Evolutionary conservation across 2,888 invertebrate species (phyloP), one percentile per base, ranked within the genome.

Genomic region (Meiosimyza platycephala): DNA sequence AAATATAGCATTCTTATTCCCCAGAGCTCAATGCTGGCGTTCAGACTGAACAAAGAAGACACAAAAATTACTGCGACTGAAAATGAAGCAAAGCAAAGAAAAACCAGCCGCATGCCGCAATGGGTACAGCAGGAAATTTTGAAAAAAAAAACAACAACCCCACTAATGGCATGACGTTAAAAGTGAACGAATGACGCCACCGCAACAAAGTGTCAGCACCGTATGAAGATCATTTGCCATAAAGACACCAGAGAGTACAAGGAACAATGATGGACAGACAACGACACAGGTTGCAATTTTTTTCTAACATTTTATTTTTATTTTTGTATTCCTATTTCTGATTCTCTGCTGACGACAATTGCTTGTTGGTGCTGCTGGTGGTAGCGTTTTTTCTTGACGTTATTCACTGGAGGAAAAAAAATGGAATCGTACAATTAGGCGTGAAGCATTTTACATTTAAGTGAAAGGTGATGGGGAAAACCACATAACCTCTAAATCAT

Each of bases 191-290:
- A 9, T 40, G 40, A 40, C 40, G 40, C 40, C 40, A 9, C 40
- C 40, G 40, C 40, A 6, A 40, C 57, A 16, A 28, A 57, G 28
- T 57, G 57, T 15, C 57, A 57, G 13, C 64, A 64, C 47, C 64
- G 50, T 64, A 64, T 64, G 64, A 64, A 64, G 50, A 64, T 48
- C 64, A 64, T 64, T 64, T 64, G 18, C 47, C 51, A 50, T 64
- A 64, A 64, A 64, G 64, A 64, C 64, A 64, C 64, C 64, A 64
- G 64, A 47, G 48, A 50, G 16, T n/a, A 62, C 1, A 40, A 40
- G 40, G 40, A 15, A 50, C 64, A 22, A 5, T 12, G 40, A 13
- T n/a, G 62, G 40, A 62, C 11, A 47, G 62, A 16, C 47, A 16
- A 9, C 47, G 7, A 47, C 62, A 62, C 33, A 33, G 47, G 28